A percentile compares a stretch with the other conserved stretches of the same genome.
These are phyloP conservation scores for Chrysopa pallens DNA, from an alignment of 1,140 invertebrate genomes.

Conservation along the genomic window DNA sequence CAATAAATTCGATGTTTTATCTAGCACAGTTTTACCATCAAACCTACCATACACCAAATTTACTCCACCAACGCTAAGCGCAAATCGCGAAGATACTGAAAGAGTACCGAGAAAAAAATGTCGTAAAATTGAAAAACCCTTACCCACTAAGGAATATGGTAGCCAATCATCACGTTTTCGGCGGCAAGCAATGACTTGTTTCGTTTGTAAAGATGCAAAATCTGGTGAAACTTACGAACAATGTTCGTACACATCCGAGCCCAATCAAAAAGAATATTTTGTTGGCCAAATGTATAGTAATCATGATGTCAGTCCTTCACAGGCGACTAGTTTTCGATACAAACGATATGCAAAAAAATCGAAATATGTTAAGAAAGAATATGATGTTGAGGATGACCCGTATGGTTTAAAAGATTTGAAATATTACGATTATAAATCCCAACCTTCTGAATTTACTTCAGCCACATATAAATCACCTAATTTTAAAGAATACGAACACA, in stretches of 20 bases:
- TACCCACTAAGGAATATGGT: conserved; percentile 5
- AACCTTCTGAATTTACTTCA: conserved; percentile 8
- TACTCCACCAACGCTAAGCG: conserved; percentile 1
- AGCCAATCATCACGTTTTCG: conserved; percentile 4
- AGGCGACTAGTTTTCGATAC: conserved; percentile 9
- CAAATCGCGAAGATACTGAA: conserved; percentile 7
- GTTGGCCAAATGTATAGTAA: conserved; percentile 14
- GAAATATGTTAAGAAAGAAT: background rate
- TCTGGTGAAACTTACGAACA: conserved; percentile 26
- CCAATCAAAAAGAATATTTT: conserved; percentile 18
- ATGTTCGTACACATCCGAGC: conserved; percentile 23
- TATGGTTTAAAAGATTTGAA: conserved; percentile 14
- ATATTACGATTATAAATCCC: conserved; percentile 11
- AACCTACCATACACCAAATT: conserved; percentile 9
- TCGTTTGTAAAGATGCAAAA: conserved; percentile 27
- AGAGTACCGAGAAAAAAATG: conserved; percentile 8
- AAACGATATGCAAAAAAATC: conserved; percentile 5
- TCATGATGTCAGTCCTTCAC: conserved; percentile 6
- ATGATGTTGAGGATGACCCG: conserved; percentile 11
- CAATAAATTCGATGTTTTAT: conserved; percentile 8
- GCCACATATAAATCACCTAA: conserved; percentile 8
- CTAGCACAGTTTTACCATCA: conserved; percentile 8
- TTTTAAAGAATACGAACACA: conserved; percentile 9
- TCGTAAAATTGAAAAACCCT: conserved; percentile 11
- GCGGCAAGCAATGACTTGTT: conserved; percentile 25